Conservation (phyloP, 2,888 invertebrate genomes). For the Gonocerus acuteangulatus region DNA sequence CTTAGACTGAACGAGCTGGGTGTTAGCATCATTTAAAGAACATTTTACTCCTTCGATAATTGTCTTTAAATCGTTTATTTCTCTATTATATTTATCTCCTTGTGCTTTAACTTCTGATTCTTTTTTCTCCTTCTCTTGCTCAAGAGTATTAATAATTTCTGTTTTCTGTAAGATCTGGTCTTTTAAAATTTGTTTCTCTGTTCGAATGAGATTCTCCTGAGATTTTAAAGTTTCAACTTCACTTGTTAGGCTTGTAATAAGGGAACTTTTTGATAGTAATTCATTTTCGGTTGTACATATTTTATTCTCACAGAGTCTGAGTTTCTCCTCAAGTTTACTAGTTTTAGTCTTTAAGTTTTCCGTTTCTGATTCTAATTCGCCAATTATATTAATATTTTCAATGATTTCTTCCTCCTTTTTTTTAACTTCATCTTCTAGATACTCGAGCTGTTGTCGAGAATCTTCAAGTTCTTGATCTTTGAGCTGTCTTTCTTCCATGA, state of each 20-base stretch:
- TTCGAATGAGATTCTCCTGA: neutral
- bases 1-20: neutral
- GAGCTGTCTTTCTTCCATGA: neutral
- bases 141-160: neutral
- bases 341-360: neutral
- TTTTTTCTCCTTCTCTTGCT: neutral
- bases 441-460: neutral
- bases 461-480: neutral
- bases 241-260: neutral
- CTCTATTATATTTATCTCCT: neutral
- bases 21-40: neutral
- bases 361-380: constrained; percentile 1
- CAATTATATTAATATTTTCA: constrained; percentile 1
- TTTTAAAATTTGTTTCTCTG: neutral
- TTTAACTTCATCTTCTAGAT: neutral
- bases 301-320: neutral
- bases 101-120: neutral
- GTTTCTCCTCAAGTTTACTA: neutral
- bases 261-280: neutral
- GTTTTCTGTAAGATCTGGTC: neutral
- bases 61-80: neutral
- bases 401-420: neutral
- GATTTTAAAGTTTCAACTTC: neutral
- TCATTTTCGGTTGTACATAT: neutral
- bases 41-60: neutral